phyloP scores from a whole-genome alignment of 2,888 invertebrate species.

The Pachymerium ferrugineum region DNA sequence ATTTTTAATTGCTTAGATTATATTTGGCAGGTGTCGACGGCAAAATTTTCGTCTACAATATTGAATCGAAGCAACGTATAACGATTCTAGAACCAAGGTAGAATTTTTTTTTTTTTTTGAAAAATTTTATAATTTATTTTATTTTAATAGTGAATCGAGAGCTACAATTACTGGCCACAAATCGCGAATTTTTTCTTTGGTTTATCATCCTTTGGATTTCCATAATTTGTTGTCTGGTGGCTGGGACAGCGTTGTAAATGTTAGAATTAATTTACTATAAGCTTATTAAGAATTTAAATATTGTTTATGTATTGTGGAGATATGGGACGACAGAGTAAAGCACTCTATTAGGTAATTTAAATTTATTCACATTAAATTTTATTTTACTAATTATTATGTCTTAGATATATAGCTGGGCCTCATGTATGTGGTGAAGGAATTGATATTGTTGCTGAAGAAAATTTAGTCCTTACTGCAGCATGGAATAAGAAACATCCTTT shows the following conservation, averaged over 20 bases:
- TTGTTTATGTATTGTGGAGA: neutral
- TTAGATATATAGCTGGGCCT: constrained; percentile 52
- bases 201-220: constrained; percentile 57
- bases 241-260: constrained; percentile 60
- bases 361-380: neutral
- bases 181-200: constrained; percentile 60
- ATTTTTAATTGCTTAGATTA: neutral
- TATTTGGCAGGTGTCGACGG: neutral
- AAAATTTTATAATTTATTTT: neutral
- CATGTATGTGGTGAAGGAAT: constrained; percentile 64
- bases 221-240: constrained; percentile 64
- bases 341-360: constrained; percentile 17
- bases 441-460: constrained; percentile 60
- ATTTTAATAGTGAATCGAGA: constrained; percentile 17
- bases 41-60: neutral
- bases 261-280: neutral
- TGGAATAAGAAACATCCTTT: constrained; percentile 59
- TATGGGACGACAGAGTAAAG: constrained; percentile 29
- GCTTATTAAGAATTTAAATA: neutral
- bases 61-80: neutral
- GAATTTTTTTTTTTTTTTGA: neutral
- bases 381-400: neutral
- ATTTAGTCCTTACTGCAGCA: constrained; percentile 60
- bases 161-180: constrained; percentile 56
- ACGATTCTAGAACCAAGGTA: neutral